Evolutionary conservation across 1,140 invertebrate species (phyloP).

Genomic region (Drosophila ohnishii): DNA sequence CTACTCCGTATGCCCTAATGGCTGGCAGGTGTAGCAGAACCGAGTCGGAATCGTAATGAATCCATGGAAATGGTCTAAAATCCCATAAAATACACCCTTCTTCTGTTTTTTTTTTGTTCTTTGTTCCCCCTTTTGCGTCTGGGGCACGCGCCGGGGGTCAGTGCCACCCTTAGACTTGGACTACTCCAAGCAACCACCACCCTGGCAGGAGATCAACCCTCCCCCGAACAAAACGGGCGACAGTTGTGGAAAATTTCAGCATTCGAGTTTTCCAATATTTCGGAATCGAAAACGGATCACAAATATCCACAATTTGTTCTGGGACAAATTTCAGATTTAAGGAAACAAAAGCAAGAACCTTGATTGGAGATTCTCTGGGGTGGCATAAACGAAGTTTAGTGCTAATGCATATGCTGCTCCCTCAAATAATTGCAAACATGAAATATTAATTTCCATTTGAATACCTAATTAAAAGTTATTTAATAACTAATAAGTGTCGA

Average conservation of each 20-base stretch:
- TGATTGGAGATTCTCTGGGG: neutral
- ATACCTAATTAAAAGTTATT: neutral
- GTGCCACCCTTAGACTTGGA: slow-evolving; percentile 11
- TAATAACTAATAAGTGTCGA: neutral
- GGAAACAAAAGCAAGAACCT: neutral
- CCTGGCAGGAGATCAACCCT: slow-evolving; percentile 10
- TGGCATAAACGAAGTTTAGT: neutral
- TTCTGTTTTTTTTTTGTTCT: neutral
- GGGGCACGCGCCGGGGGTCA: slow-evolving; percentile 19
- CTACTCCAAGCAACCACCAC: slow-evolving; percentile 14
- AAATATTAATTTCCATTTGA: too few relatives aligned
- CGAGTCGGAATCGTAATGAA: slow-evolving; percentile 2
- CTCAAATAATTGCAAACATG: too few relatives aligned
- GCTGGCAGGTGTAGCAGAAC: slow-evolving; percentile 15
- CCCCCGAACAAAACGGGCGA: neutral
- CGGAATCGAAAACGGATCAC: neutral
- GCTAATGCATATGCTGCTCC: neutral
- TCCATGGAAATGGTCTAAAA: slow-evolving; percentile 17
- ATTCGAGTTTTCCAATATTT: slow-evolving; percentile 9
- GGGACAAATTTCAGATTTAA: neutral
- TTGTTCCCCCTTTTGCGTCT: slow-evolving; percentile 2
- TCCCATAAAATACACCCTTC: slow-evolving; percentile 18
- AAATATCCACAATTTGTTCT: slow-evolving; percentile 7
- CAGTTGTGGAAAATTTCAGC: neutral
- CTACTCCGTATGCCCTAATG: slow-evolving; percentile 1